Conservation (phyloP, 1,140 invertebrate species). For the Pseudomyrmex pallidus region DNA sequence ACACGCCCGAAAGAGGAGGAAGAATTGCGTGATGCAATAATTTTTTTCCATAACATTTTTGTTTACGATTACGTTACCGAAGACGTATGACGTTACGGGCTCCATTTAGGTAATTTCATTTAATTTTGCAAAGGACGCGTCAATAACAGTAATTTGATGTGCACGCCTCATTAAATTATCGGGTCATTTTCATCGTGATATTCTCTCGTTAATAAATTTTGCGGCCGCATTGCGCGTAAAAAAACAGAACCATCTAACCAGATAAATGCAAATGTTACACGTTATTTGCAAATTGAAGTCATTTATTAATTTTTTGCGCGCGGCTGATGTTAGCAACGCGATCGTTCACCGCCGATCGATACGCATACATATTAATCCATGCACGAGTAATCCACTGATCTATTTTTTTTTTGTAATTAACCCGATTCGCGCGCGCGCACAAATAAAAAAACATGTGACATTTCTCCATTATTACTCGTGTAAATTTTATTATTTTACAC, state of each 20-base stretch:
- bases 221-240: neutral
- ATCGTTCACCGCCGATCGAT: neutral
- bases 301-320: constrained; percentile 22
- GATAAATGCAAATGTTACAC: constrained; percentile 7
- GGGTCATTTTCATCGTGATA: constrained; percentile 9
- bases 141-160: constrained; percentile 9
- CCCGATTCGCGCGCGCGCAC: neutral
- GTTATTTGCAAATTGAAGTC: constrained; percentile 17
- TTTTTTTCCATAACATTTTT: neutral
- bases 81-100: too few relatives aligned
- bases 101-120: constrained; percentile 8
- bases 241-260: constrained; percentile 5
- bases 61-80: neutral
- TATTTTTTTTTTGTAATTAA: neutral
- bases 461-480: neutral
- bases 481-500: too few relatives aligned
- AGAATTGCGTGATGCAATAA: neutral
- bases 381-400: neutral
- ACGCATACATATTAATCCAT: neutral
- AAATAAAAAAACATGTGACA: neutral
- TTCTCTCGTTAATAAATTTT: constrained; percentile 16
- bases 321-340: neutral
- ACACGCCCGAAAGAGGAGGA: neutral
- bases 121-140: neutral
- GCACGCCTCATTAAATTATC: constrained; percentile 25